These are phyloP conservation scores for Phorcus lineatus DNA, from an alignment of 2,888 invertebrate species.

Conservation along the genomic window DNA sequence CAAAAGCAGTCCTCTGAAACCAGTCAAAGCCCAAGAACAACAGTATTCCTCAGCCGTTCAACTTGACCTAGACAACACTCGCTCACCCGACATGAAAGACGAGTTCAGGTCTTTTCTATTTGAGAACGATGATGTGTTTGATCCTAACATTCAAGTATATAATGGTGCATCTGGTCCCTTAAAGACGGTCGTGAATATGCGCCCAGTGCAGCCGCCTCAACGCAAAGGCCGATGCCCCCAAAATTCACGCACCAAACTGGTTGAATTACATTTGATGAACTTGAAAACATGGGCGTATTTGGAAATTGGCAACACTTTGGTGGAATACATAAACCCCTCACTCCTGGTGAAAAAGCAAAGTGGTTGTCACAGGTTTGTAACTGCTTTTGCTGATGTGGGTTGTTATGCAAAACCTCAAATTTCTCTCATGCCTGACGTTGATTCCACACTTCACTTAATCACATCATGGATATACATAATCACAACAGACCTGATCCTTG, in stretches of 20 bases:
- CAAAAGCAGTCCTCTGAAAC: background rate
- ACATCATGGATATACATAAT: conserved; percentile 48
- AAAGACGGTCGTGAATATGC: no score
- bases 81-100: no score
- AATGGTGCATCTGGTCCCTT: no score
- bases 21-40: background rate
- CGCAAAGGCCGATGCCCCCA: conserved; percentile 50
- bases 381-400: conserved; percentile 37
- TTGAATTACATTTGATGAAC: conserved; percentile 49
- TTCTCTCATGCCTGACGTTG: conserved; percentile 39
- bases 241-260: conserved; percentile 43
- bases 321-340: no score
- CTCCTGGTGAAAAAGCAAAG: conserved; percentile 33
- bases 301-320: conserved; percentile 34
- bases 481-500: conserved; percentile 41
- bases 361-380: conserved; percentile 40
- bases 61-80: conserved; percentile 34
- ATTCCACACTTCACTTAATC: conserved; percentile 31
- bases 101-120: conserved; percentile 29
- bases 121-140: conserved; percentile 36
- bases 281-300: conserved; percentile 44
- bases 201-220: conserved; percentile 50
- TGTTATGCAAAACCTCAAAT: conserved; percentile 39
- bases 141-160: conserved; percentile 32
- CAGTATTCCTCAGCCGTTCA: background rate